Base-by-base conservation (phyloP, 30 jellyfish, hydroid and myxozoan genomes). In the Nemopilema nomurai region DNA sequence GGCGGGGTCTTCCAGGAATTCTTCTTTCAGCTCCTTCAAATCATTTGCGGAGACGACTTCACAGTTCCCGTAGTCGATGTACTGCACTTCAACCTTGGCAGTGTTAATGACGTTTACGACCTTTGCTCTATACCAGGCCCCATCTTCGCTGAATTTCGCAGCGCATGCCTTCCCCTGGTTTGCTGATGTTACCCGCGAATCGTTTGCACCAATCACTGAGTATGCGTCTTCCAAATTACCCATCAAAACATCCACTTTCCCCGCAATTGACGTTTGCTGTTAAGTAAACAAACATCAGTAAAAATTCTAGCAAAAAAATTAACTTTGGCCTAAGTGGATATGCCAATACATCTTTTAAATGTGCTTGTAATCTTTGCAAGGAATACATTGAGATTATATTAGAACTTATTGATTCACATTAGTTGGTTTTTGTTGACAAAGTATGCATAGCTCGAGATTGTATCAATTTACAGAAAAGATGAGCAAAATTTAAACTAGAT, bases 81-180 rank as follows among this genome's bases (percentile, higher is more conserved):
- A 90, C 26, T 24, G 49, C 1, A 90, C 96, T 17, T 62, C 21
- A 53, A 84, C 62, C 30, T 25, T 84, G 23, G 80, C 86, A 8
- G 75, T 96, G 57, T 90, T 72, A 9, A 57, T 76, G 24, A 28
- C 65, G 16, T 79, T 86, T 41, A 71, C 71, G 62, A 82, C 70
- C n/a, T 24, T 26, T 16, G 93, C 97, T 22, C 97, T 77, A 67
- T 90, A 90, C 97, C 97, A 90, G 29, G 32, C 81, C 57, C 80
- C 96, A 77, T 90, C 97, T 41, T 41, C 57, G 23, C 93, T 70
- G 57, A 77, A 90, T 74, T 82, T 82, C 19, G 96, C 95, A 27
- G 96, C 90, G 57, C 94, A 84, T 3, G 51, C 81, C 30, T 83
- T 83, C 4, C 97, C 97, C 67, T 71, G 50, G 16, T 69, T 22